These are phyloP conservation scores for Dendrophyllia cribrosa DNA, from an alignment of 64 coral and sea anemone genomes.

Conservation along the genomic window DNA sequence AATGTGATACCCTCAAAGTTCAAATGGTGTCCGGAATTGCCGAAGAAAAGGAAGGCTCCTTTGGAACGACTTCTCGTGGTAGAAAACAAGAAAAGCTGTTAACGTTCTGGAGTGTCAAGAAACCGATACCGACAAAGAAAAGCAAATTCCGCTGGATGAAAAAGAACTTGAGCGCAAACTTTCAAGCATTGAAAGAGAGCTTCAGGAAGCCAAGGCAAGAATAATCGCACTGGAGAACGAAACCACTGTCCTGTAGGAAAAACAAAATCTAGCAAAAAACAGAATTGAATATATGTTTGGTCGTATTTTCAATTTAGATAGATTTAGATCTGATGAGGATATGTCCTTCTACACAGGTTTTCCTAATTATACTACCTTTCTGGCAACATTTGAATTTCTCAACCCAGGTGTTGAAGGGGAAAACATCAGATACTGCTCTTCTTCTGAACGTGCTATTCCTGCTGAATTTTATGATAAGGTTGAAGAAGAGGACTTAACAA, in stretches of 20 bases:
- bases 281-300: neutral
- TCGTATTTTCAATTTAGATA: slow-evolving; percentile 24
- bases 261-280: slow-evolving; percentile 1
- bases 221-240: slow-evolving; percentile 18
- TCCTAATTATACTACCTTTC: slow-evolving; percentile 59
- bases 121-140: neutral
- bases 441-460: slow-evolving; percentile 19
- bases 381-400: slow-evolving; percentile 25
- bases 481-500: slow-evolving; percentile 30
- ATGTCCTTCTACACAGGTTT: too few relatives aligned
- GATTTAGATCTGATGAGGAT: slow-evolving; percentile 51
- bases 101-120: too few relatives aligned
- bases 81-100: neutral
- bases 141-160: neutral
- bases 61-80: neutral
- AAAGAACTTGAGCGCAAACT: slow-evolving; percentile 14
- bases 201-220: slow-evolving; percentile 7
- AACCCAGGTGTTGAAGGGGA: slow-evolving; percentile 38
- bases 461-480: slow-evolving; percentile 9
- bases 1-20: too few relatives aligned
- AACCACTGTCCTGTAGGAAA: slow-evolving; percentile 6
- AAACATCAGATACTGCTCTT: slow-evolving; percentile 51
- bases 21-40: too few relatives aligned
- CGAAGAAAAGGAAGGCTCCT: too few relatives aligned
- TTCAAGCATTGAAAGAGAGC: slow-evolving; percentile 3